Base-by-base conservation (phyloP, 2,888 invertebrate species). In the Marasmarcha lunaedactyla region DNA sequence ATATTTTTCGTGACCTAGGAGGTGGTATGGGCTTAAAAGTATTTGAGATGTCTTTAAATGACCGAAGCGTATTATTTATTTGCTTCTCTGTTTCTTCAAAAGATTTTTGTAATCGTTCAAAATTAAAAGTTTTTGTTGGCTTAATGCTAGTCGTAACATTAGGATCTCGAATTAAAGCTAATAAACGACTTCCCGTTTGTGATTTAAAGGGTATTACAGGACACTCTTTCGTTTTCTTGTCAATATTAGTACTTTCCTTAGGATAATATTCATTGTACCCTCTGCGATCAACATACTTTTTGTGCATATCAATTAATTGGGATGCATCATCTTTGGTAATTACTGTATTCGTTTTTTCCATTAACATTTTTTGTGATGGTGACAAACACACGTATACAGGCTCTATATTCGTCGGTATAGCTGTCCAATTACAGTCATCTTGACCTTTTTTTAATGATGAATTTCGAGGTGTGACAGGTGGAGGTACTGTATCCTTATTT, bases 361-460 rank as follows among this genome's bases (percentile, higher is more conserved):
- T 78, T 34, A 87, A 69, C 55, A 83, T 79, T 56, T 87, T 86
- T 59, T 92, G 92, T 3, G 89, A 88, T 0, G 92, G 92, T 1
- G 92, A 92, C 9, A 92, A 74, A 54, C 90, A 91, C 5, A 90
- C 77, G 41, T 91, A 71, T 0, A 89, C 56, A 36, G 85, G 84
- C 55, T 90, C 88, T 25, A 74, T 70, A 44, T 84, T 77, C 0
- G 88, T 88, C 10, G 88, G 87, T 35, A 89, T 52, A 1, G 87
- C 89, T 44, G 88, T 73, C 89, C 89, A 89, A 38, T 63, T 64
- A 42, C 67, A 62, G 41, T 77, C 72, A 40, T 74, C 79, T 39
- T 71, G 66, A 27, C 68, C 48, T 49, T 70, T 70, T 51, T 70
- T 78, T 35, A 70, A 55, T n/a, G 83, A 81, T 25, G 84, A 81